Conservation (phyloP, 2,797 vertebrate genomes). For the Lateolabrax maculatus region DNA sequence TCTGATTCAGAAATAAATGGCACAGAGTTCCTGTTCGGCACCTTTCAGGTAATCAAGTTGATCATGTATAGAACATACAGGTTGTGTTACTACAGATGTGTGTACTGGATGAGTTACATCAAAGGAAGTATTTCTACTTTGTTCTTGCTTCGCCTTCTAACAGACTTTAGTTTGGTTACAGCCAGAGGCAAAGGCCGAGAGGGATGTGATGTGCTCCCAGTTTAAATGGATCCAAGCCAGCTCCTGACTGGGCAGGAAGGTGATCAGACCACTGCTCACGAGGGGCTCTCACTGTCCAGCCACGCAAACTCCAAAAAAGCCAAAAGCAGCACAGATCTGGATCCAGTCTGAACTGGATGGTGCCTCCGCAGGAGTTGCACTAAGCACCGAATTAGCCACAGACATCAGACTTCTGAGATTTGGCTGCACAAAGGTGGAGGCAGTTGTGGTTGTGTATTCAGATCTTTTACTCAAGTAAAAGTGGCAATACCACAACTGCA, state of each 20-base stretch:
- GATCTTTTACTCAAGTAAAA: neutral
- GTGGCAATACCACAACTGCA: neutral
- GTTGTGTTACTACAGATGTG: neutral
- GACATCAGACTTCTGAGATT: neutral
- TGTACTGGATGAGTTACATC: no score
- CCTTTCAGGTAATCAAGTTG: neutral
- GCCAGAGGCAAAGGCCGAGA: neutral
- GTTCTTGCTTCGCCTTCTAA: neutral
- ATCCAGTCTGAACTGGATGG: neutral
- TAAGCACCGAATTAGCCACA: neutral
- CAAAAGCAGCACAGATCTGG: neutral
- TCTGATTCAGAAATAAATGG: neutral
- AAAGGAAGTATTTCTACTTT: neutral
- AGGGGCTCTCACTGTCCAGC: neutral
- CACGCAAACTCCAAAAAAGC: neutral
- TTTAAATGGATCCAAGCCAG: conserved; percentile 8
- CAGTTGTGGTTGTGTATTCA: neutral
- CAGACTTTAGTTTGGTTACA: neutral
- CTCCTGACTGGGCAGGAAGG: conserved; percentile 7
- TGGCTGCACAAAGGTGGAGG: no score
- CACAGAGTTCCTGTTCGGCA: neutral
- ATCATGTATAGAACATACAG: neutral
- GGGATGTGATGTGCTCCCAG: neutral
- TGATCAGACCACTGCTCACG: conserved; percentile 3
- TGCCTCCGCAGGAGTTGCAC: neutral